These are phyloP conservation scores for Megaustenia siamemsis DNA, from an alignment of 2,888 invertebrate species.

Conservation along the genomic window DNA sequence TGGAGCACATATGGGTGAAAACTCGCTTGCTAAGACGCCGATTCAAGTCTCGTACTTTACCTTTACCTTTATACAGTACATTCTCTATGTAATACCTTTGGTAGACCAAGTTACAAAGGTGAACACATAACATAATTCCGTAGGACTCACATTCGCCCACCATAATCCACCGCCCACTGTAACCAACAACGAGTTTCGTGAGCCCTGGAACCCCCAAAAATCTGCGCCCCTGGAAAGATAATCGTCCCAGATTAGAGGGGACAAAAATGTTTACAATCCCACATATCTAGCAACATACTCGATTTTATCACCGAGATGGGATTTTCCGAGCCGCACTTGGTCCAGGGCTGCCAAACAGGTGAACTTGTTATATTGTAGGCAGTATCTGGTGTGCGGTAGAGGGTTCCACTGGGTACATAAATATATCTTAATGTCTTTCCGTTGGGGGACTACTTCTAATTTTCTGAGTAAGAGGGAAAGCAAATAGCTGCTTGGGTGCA, in stretches of 20 bases:
- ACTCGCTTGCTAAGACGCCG: too few relatives aligned
- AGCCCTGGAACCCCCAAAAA: neutral
- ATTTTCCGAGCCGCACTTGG: neutral
- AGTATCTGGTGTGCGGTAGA: neutral
- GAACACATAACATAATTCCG: too few relatives aligned
- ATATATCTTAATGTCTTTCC: conserved; percentile 25
- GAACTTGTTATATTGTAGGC: neutral
- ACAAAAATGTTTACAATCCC: conserved; percentile 22
- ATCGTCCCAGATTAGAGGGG: neutral
- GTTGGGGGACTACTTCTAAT: neutral
- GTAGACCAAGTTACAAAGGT: too few relatives aligned
- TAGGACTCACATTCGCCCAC: too few relatives aligned
- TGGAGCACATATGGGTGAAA: too few relatives aligned
- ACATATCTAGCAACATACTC: conserved; percentile 11
- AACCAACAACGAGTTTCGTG: too few relatives aligned
- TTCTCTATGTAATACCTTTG: too few relatives aligned
- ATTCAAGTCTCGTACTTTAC: too few relatives aligned
- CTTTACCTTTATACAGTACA: too few relatives aligned
- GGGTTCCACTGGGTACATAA: neutral
- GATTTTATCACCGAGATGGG: conserved; percentile 12
- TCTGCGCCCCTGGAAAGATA: neutral
- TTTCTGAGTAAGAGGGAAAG: neutral
- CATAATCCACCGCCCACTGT: too few relatives aligned
- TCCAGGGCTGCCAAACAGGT: conserved; percentile 25
- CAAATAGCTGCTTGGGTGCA: neutral